phyloP scores from a whole-genome alignment of 2,113 vertebrate genomes.

The Aptenodytes patagonicus region DNA sequence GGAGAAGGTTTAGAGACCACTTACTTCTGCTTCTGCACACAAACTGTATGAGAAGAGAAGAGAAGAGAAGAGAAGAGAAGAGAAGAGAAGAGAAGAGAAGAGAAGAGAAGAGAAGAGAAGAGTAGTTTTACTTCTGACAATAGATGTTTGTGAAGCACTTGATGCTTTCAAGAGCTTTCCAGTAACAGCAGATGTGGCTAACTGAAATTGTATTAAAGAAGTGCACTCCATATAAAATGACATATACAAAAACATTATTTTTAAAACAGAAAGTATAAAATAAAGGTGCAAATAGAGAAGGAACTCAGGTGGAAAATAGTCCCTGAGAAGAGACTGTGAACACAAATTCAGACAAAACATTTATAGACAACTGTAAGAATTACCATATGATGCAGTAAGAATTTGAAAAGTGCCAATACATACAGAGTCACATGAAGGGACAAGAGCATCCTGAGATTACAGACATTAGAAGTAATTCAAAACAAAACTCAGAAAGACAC shows the following conservation, averaged over 20 bases:
- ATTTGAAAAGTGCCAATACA: neutral
- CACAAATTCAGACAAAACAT: neutral
- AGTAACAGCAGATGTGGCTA: neutral
- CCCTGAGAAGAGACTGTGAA: neutral
- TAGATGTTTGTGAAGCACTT: neutral
- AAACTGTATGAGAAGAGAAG: neutral
- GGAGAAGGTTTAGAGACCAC: neutral
- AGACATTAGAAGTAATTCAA: neutral
- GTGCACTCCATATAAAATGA: neutral
- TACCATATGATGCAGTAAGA: neutral
- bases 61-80: neutral
- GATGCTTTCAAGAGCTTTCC: neutral
- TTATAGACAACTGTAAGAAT: neutral
- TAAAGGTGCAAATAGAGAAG: neutral
- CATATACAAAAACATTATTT: neutral
- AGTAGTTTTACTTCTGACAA: neutral
- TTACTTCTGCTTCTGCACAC: neutral
- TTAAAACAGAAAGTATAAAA: neutral
- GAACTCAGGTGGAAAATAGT: neutral
- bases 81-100: neutral
- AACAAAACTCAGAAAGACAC: neutral
- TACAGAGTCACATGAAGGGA: neutral
- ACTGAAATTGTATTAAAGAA: neutral
- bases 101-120: too few relatives aligned
- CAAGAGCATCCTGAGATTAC: neutral